Base-by-base conservation (phyloP, 2,888 invertebrate species). In the Thymelicus sylvestris region DNA sequence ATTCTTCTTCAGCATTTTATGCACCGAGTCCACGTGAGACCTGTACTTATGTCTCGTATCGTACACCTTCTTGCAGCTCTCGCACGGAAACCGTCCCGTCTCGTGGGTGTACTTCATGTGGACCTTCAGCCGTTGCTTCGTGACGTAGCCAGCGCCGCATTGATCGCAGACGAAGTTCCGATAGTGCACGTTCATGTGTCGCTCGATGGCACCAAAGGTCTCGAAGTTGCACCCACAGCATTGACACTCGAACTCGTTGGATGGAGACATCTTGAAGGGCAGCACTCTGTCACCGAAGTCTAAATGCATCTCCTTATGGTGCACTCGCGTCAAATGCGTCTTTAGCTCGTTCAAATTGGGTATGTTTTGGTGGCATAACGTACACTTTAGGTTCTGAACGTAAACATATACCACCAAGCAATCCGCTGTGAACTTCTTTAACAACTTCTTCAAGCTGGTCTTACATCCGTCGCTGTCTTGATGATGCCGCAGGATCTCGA, bases 151-250 rank as follows among this genome's bases (percentile, higher is more conserved):
- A 0, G 86, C 81, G 0, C 90, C 91, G 41, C 91, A 91, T 5
- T 87, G 86, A 13, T 86, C 86, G 61, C 91, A 91, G 0, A 91
- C 84, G 31, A 86, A 90, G 15, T 91, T 91, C 15, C 90, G 81
- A 61, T 83, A 92, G 71, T 92, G 92, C 0, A 85, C 82, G 7
- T 92, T 92, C 92, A 92, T 92, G 72, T 92, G 92, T 0, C 87
- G 62, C 39, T 91, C 91, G 2, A 90, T 86, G 0, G 91, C 84
- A 0, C 91, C 91, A 44, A 91, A 91, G 0, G 90, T 91, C 73
- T 91, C 90, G 52, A 87, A 91, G 15, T 77, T 85, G 15, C 85
- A 86, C 0, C 84, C 86, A 7, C 91, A 91, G 0, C 86, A 74
- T 72, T 88, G 87, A 48, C 92, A 92, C 1, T 87, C 84, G 15